These are phyloP conservation scores for Cliona cf. orientalis DNA, from an alignment of 37 sponge, comb jelly and placozoan genomes.

Conservation along the genomic window DNA sequence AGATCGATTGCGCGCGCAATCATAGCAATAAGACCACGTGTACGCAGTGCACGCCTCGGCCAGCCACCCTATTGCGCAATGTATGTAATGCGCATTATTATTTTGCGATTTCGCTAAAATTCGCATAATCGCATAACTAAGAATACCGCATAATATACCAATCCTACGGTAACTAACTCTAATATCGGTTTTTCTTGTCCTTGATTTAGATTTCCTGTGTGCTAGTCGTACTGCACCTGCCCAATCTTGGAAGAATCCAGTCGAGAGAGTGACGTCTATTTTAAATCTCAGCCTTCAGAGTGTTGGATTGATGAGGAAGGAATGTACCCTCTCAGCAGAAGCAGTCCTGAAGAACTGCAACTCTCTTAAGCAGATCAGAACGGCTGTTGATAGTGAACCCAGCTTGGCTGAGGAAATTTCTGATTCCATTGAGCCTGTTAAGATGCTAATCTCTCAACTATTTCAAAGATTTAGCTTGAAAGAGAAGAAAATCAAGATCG, in stretches of 20 bases:
- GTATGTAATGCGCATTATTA: too few species aligned
- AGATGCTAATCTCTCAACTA: constrained; percentile 3
- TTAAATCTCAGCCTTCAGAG: constrained; percentile 51
- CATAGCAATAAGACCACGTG: too few species aligned
- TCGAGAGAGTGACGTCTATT: constrained; percentile 38
- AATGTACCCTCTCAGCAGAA: constrained; percentile 20
- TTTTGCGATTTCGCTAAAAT: too few species aligned
- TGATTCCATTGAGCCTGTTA: constrained; percentile 23
- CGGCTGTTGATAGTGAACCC: constrained; percentile 2
- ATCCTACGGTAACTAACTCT: too few species aligned
- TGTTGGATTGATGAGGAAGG: constrained; percentile 39
- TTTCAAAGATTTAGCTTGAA: constrained; percentile 19
- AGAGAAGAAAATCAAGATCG: background rate
- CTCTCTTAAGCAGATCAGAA: background rate
- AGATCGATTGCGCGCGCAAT: too few species aligned
- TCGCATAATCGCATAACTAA: too few species aligned
- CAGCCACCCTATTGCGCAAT: too few species aligned
- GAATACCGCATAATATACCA: too few species aligned
- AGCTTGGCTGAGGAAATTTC: background rate
- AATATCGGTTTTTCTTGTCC: constrained; percentile 31
- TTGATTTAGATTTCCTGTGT: constrained; percentile 53
- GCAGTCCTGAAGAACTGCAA: constrained; percentile 15
- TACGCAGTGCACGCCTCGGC: too few species aligned
- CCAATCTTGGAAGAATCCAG: constrained; percentile 47
- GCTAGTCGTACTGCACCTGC: constrained; percentile 40